phyloP scores from a whole-genome alignment of 2,797 vertebrate species.

The Tinamus major region DNA sequence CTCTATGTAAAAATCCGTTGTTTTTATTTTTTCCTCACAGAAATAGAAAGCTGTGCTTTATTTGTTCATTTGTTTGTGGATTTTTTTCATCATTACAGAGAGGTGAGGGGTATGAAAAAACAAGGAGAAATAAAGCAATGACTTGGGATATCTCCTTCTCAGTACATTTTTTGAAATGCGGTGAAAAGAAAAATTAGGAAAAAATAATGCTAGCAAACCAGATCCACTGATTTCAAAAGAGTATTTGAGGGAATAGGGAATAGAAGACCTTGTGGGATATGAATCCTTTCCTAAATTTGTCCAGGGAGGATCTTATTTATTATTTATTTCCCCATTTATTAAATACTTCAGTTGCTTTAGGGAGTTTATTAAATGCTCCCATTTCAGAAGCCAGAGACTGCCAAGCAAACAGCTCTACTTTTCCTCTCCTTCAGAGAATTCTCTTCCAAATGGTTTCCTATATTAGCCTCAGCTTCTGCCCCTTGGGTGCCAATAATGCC shows the following conservation, averaged over 20 bases:
- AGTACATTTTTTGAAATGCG: neutral
- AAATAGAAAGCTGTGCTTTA: neutral
- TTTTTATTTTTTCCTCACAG: neutral
- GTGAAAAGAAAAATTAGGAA: neutral
- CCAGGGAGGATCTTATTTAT: constrained; percentile 22
- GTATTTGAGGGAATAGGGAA: neutral
- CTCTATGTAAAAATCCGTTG: neutral
- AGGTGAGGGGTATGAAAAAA: neutral
- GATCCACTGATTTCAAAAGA: neutral
- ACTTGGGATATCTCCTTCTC: neutral
- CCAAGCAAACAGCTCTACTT: constrained; percentile 19
- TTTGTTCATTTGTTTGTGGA: neutral
- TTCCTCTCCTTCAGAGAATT: constrained; percentile 47
- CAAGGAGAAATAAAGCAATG: neutral
- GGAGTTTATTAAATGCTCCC: constrained; percentile 49
- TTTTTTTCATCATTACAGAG: neutral
- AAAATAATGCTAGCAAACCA: neutral
- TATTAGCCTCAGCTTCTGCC: constrained; percentile 58
- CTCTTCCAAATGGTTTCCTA: constrained; percentile 53
- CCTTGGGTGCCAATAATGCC: constrained; percentile 70
- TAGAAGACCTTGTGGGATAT: neutral
- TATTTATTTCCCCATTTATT: constrained; percentile 50
- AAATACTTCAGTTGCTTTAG: constrained; percentile 28
- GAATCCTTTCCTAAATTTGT: constrained; percentile 14
- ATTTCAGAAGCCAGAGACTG: constrained; percentile 41